A percentile compares a stretch with the other conserved stretches of the same genome.
phyloP scores from a whole-genome alignment of 2,888 invertebrate genomes.

The Crematogaster levior region DNA sequence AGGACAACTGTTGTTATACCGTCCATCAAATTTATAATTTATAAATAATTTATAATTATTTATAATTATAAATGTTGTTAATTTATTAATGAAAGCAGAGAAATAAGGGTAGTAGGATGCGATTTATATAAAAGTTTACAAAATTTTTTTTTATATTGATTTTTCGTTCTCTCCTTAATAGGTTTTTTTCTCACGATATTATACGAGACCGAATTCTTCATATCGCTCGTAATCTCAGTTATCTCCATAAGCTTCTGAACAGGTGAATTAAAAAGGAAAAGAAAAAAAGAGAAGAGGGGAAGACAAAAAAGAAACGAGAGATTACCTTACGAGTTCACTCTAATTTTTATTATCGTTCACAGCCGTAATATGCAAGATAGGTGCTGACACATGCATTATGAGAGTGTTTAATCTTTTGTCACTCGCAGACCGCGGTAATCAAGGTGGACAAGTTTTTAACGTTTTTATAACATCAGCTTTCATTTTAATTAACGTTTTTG shows the following conservation, averaged over 20 bases:
- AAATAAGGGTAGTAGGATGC: too few species aligned
- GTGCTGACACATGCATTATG: slow-evolving; percentile 7
- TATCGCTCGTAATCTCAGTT: background rate
- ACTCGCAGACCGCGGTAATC: background rate
- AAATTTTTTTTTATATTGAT: background rate
- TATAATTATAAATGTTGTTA: background rate
- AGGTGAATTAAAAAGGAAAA: background rate
- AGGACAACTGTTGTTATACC: background rate
- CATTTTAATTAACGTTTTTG: background rate
- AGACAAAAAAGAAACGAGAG: background rate
- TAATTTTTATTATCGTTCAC: slow-evolving; percentile 34
- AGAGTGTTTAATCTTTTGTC: slow-evolving; percentile 6
- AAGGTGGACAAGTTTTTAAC: background rate
- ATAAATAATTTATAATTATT: background rate
- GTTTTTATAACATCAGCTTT: background rate
- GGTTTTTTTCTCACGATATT: background rate
- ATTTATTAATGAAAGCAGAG: background rate
- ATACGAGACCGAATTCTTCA: background rate
- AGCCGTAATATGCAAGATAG: slow-evolving; percentile 23
- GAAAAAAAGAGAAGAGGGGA: background rate
- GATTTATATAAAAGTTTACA: background rate
- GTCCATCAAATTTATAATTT: background rate
- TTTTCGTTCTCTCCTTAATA: background rate
- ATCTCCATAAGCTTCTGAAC: background rate
- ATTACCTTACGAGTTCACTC: background rate